Base-by-base conservation (phyloP, 2,113 vertebrate species). In the Malurus elegans region DNA sequence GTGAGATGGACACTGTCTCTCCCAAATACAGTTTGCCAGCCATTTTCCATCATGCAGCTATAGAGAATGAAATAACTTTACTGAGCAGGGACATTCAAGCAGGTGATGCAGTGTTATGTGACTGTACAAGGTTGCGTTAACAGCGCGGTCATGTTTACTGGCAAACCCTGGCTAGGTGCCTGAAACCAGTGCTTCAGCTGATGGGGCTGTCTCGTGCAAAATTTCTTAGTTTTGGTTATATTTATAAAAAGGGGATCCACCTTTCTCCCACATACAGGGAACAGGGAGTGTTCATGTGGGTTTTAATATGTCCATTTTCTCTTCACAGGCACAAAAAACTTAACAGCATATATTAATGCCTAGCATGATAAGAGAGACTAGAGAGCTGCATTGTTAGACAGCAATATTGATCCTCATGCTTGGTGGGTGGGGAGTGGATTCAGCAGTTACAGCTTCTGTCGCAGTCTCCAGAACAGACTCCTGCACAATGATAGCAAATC, bases 101-200 rank as follows among this genome's bases (percentile, higher is more conserved):
- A 54, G 4, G 6, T 17, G 58, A 36, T 6, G 17, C 21, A 36
- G 21, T 9, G 4, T 14, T 51, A 18, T 78, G 18, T 7, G 38
- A 51, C 51, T 32, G 4, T 11, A 51, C n/a, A 18, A 69, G 26
- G 20, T 4, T 6, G 1, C 44, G 38, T 36, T 60, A 51, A 18
- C 20, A 65, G 26, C n/a, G 54, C 0, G 0, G 53, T 26, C 20
- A 3, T 5, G 3, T 7, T 64, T 34, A 21, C 18, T 18, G 28
- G 29, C 18, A 82, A 19, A 14, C 12, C 29, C 13, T 28, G 12
- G 1, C 3, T 28, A 28, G 2, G 3, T 36, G 14, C 14, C 56
- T 40, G 18, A 18, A 29, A 60, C 31, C 26, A 34, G 6, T 44
- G 10, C 6, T 61, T 53, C 6, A 5, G 4, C 5, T 71, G 1